These are phyloP conservation scores for Poicephalus gulielmi DNA, from an alignment of 2,113 vertebrate genomes.

Conservation along the genomic window DNA sequence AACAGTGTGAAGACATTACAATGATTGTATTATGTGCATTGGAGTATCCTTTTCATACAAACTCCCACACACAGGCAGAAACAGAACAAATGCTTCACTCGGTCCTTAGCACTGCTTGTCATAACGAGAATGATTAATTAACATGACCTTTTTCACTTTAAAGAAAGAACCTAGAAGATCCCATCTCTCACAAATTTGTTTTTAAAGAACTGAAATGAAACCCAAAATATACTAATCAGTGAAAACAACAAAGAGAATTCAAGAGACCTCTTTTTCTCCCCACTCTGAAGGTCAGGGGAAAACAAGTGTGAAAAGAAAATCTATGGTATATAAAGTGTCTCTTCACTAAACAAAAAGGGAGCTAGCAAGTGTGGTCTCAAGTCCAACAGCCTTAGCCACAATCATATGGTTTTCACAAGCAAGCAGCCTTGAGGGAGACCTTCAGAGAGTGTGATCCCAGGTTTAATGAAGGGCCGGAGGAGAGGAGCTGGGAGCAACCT, in stretches of 20 bases:
- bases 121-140: slow-evolving; percentile 29
- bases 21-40: not conserved
- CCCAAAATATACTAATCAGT: not conserved
- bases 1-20: slow-evolving; percentile 12
- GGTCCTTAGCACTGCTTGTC: slow-evolving; percentile 5
- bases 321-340: not conserved
- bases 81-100: slow-evolving; percentile 17
- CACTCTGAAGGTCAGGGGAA: not conserved
- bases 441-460: not conserved
- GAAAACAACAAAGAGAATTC: not conserved
- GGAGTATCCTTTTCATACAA: slow-evolving; percentile 20
- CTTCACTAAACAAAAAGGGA: not conserved
- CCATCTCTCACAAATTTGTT: not conserved
- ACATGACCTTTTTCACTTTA: slow-evolving; percentile 5
- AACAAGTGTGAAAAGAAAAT: slow-evolving; percentile 31
- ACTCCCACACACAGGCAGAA: not conserved
- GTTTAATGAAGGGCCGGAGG: slow-evolving; percentile 11
- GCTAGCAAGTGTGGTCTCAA: not conserved
- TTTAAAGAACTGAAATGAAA: not conserved
- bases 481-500: not conserved
- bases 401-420: not conserved
- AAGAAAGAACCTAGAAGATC: not conserved
- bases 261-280: not conserved
- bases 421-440: not conserved
- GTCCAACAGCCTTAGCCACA: not conserved